Base-by-base conservation (phyloP, 2,797 vertebrate genomes). In the Enteromius unitaeniatus region DNA sequence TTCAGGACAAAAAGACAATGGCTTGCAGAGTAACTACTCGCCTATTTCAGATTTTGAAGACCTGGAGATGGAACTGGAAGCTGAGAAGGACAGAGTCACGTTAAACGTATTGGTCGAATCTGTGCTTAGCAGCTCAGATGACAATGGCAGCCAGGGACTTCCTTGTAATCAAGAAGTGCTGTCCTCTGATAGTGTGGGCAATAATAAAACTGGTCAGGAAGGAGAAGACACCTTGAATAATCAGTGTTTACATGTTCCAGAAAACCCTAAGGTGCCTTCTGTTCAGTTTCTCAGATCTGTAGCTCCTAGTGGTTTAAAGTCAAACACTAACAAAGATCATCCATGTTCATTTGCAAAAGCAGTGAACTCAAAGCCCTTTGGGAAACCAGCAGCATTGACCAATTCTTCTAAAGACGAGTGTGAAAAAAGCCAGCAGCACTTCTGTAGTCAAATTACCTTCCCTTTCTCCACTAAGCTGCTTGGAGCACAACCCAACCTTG, bases 21-120 rank as follows among this genome's bases (percentile, higher is more conserved):
- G 51, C 78, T 26, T 84, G 58, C 84, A 76, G 15, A 60, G 81
- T 15, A 87, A 86, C 80, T 85, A 62, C 68, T 87, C 89, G 0
- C 86, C 85, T 0, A 78, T 87, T 79, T 86, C 85, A 0, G 87
- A 86, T 74, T 86, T 87, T 76, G 88, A 88, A 67, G 90, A 91
- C 53, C 81, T 83, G 17, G 85, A 89, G 23, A 86, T 64, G 51
- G 88, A 88, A 47, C 78, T 82, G 49, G 88, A 83, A 26, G 79
- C 31, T 19, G 83, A 85, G 49, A 85, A 86, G 40, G 65, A 78
- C 6, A 49, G 64, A n/a, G 86, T 84, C 9, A 77, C 81, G 2
- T 62, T 83, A 26, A 85, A 55, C 58, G 40, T 81, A 69, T 65
- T 86, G 77, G 85, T 76, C 0, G 79, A 84, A 42, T 86, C 75